Evolutionary conservation across 2,113 vertebrate genomes (phyloP).

Genomic region (Smithornis capensis): DNA sequence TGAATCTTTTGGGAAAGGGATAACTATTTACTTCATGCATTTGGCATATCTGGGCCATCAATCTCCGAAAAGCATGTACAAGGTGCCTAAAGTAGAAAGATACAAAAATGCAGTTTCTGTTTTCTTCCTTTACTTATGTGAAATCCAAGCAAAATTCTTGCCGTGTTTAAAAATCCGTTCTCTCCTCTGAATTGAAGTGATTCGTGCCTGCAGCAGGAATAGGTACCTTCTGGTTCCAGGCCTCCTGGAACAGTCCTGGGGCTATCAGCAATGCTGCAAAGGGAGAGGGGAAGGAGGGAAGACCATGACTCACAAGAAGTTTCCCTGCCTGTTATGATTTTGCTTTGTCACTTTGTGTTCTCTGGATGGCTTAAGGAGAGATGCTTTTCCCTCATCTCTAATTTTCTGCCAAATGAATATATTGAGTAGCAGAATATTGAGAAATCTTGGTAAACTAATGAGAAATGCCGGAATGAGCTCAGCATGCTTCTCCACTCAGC

Average conservation of each 20-base stretch:
- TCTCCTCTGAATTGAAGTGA: background rate
- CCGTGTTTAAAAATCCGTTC: background rate
- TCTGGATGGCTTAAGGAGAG: slow-evolving; percentile 11
- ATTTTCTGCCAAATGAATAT: slow-evolving; percentile 29
- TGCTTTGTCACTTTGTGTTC: background rate
- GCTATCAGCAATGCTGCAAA: background rate
- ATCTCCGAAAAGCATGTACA: background rate
- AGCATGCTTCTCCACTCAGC: background rate
- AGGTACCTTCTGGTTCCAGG: background rate
- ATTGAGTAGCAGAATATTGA: background rate
- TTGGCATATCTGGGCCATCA: background rate
- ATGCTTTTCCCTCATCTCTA: background rate
- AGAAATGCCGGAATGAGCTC: background rate
- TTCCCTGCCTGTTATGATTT: background rate
- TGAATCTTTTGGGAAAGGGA: background rate
- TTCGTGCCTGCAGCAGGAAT: background rate
- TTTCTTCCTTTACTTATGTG: background rate
- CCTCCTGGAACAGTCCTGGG: background rate
- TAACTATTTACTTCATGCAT: background rate
- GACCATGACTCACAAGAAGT: slow-evolving; percentile 13
- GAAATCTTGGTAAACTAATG: background rate
- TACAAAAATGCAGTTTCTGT: background rate
- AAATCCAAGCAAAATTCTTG: background rate
- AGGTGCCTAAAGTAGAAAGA: background rate
- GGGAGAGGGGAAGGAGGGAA: background rate